Conservation (phyloP, 2,113 vertebrate species). For the Tupaia tana region DNA sequence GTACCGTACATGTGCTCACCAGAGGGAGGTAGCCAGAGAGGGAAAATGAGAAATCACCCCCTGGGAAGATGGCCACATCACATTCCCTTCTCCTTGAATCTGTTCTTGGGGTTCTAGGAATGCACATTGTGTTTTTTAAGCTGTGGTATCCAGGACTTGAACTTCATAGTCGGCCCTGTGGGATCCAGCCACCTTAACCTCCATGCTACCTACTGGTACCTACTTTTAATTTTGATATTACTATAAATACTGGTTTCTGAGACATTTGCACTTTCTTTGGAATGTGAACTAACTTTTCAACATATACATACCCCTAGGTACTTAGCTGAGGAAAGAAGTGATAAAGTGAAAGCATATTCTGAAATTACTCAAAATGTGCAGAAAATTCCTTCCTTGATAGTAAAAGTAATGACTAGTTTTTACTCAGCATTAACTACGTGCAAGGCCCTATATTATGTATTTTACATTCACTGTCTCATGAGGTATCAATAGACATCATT, state of each 20-base stretch:
- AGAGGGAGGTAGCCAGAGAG: no score
- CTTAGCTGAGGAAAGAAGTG: slow-evolving; percentile 11
- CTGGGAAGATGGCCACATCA: no score
- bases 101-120: no score
- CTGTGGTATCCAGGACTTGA: no score
- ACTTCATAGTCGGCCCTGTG: no score
- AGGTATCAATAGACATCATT: not conserved
- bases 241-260: not conserved
- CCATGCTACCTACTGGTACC: no score
- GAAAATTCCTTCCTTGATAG: not conserved
- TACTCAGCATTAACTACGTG: not conserved
- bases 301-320: not conserved
- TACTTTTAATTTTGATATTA: not conserved
- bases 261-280: not conserved
- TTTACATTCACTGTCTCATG: not conserved
- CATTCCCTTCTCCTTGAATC: no score
- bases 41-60: no score
- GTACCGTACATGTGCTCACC: no score
- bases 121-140: no score
- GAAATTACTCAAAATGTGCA: not conserved
- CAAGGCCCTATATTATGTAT: not conserved
- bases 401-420: not conserved
- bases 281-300: not conserved
- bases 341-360: not conserved
- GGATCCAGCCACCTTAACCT: no score